Base-by-base conservation (phyloP, 2,888 invertebrate genomes). In the Tubulanus polymorphus region DNA sequence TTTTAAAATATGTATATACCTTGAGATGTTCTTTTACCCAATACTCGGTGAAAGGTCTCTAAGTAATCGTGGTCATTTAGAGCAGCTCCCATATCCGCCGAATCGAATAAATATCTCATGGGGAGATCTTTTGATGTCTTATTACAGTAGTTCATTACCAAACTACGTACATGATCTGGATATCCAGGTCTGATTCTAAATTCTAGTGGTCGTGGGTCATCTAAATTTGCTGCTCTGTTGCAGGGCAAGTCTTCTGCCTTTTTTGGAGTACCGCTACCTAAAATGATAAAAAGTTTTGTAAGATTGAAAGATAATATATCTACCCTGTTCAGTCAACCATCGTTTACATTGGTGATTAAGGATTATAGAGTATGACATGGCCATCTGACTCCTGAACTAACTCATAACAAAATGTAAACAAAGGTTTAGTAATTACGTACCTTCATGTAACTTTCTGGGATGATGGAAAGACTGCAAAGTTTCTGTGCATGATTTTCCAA, bases 401-500 rank as follows among this genome's bases (percentile, higher is more conserved):
- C n/a, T n/a, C n/a, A n/a, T n/a, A n/a, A n/a, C n/a, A n/a, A n/a
- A n/a, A n/a, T n/a, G n/a, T n/a, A n/a, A n/a, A n/a, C n/a, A n/a
- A n/a, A n/a, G n/a, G n/a, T n/a, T n/a, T n/a, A n/a, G n/a, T n/a
- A n/a, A 20, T 26, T 27, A 29, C 20, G 23, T 41, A 56, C 56
- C 53, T 23, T 28, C 27, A 28, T 54, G 47, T 8, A 15, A 3
- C 12, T 52, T 47, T 15, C 27, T 60, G 20, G 58, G 61, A 27
- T 41, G 51, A 35, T 59, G 46, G 47, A 59, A 61, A 1, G 45
- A 54, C 48, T 53, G 53, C 23, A 54, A 18, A 45, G 29, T 53
- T 18, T 61, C 61, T 32, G 56, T 61, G 52, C 58, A 58, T 54
- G 5, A 6, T 51, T 37, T 12, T 54, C 52, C n/a, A 37, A 49